A percentile compares a stretch with the other conserved stretches of the same genome.
Conservation (phyloP, 2,888 invertebrate species). For the Maniola hyperantus region DNA sequence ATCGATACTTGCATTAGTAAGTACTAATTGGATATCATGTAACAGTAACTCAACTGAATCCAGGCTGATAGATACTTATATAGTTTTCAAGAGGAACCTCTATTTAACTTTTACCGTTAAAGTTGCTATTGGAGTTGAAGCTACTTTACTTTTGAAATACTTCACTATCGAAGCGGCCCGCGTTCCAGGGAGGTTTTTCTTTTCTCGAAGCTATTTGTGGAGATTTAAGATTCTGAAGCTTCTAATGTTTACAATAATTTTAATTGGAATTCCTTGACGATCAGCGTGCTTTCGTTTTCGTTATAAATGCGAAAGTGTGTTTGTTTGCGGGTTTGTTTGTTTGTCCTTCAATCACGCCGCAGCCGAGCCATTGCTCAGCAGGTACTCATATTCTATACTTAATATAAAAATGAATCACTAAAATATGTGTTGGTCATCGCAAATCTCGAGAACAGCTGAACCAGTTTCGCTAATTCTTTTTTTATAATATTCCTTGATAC, state of each 20-base stretch:
- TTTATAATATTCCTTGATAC: no score
- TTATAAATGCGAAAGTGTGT: no score
- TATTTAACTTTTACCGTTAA: slow-evolving; percentile 23
- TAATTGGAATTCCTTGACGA: neutral
- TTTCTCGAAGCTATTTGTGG: neutral
- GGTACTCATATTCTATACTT: no score
- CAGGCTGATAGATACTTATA: slow-evolving; percentile 15
- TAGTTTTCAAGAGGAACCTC: slow-evolving; percentile 13
- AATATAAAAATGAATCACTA: no score
- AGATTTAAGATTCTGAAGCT: slow-evolving; percentile 3
- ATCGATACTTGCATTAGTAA: neutral
- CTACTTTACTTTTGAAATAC: slow-evolving; percentile 20
- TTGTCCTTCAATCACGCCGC: no score
- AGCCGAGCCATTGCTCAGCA: no score
- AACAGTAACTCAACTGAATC: slow-evolving; percentile 8
- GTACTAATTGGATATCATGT: slow-evolving; percentile 18
- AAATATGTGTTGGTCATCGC: no score
- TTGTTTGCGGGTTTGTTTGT: no score
- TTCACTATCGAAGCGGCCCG: slow-evolving; percentile 10
- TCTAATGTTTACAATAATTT: neutral
- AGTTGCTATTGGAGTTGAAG: slow-evolving; percentile 18
- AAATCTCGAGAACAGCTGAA: no score
- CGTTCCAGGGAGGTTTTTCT: slow-evolving; percentile 9
- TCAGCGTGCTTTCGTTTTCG: neutral
- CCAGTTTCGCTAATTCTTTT: no score